Evolutionary conservation across 2,888 invertebrate species (phyloP), one percentile per base, ranked within the genome.

Genomic region (Apamea crenata): DNA sequence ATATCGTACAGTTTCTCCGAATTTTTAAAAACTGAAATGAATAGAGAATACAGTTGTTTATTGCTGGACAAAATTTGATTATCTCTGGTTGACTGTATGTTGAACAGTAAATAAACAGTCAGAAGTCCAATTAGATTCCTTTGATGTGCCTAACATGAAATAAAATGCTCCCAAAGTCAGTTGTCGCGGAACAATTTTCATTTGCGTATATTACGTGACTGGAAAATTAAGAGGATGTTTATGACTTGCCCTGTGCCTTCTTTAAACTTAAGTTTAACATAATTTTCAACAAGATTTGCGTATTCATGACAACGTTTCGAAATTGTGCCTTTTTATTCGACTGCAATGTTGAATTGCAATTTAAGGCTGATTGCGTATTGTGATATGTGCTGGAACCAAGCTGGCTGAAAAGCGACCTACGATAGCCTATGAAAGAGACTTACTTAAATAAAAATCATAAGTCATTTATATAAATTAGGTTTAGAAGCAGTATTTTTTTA

Each of bases 181-280:
- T 94, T 93, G 94, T 94, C 94, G 93, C 93, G 93, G 91, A 96
- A 95, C 95, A 95, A 96, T 96, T 96, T 96, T 95, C 96, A 96
- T 96, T 96, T 95, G 94, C 91, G 91, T 86, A 91, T 88, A 91
- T 92, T 94, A 96, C 96, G 96, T 96, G 96, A 94, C 95, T 94
- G 93, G 91, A 93, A 94, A 96, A 94, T 94, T 93, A 95, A 96
- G 91, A 91, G 91, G 91, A 91, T 86, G 90, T 90, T 61, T 71
- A 89, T 88, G 89, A 90, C 90, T 88, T 86, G 85, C 85, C 90
- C 21, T 74, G 77, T 82, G 47, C 86, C 82, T 87, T 84, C 77
- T 91, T 89, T 90, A 90, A 93, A 93, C 92, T 92, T 92, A 93
- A 92, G 90, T 92, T 94, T 94, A 92, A 91, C 92, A 93, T 93